Evolutionary conservation across 2,888 invertebrate genomes (phyloP).

Genomic region (Heliconius charithonia): DNA sequence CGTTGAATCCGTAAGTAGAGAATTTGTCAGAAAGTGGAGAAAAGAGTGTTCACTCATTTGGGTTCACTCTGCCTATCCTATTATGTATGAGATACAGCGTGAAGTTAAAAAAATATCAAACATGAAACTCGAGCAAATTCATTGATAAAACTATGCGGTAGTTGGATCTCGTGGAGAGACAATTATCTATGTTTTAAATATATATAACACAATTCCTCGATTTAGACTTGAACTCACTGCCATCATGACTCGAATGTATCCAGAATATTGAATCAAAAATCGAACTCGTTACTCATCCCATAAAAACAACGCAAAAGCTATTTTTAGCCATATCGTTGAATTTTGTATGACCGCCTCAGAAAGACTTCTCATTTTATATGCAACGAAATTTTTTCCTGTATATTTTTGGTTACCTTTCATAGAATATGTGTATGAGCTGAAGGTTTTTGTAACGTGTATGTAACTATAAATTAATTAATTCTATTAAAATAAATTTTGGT

Average conservation of each 20-base stretch:
- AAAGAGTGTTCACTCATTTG: too few relatives aligned
- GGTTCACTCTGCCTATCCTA: too few relatives aligned
- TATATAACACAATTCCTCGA: too few relatives aligned
- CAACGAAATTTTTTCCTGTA: slow-evolving; percentile 18
- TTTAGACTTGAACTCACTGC: not conserved
- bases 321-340: slow-evolving; percentile 20
- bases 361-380: slow-evolving; percentile 17
- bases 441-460: not conserved
- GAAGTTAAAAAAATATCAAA: too few relatives aligned
- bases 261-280: not conserved
- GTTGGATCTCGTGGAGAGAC: too few relatives aligned
- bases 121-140: too few relatives aligned
- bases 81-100: too few relatives aligned
- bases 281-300: slow-evolving; percentile 18
- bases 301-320: slow-evolving; percentile 2
- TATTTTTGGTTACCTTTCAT: slow-evolving; percentile 1
- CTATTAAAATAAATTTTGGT: not conserved
- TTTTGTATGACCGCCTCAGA: slow-evolving; percentile 24
- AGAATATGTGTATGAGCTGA: not conserved
- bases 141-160: too few relatives aligned
- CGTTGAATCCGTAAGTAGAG: too few relatives aligned
- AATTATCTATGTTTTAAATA: too few relatives aligned
- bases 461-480: not conserved
- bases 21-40: too few relatives aligned
- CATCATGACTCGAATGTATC: not conserved